Conservation (phyloP, 2,113 vertebrate species). For the Callipepla squamata region DNA sequence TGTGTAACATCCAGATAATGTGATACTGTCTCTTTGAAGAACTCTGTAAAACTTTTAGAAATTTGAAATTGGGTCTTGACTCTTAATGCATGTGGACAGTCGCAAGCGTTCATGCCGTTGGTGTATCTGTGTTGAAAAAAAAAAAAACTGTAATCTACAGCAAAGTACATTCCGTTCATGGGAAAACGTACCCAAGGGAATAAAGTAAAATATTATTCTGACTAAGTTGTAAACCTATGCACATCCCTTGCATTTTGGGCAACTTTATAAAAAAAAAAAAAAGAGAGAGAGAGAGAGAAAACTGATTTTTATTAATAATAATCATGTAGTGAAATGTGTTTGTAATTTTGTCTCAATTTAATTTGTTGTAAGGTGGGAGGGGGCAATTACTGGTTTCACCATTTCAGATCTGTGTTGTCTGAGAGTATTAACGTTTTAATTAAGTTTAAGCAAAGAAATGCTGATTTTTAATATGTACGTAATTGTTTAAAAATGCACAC, state of each 20-base stretch:
- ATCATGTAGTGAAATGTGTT: constrained; percentile 95
- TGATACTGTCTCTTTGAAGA: constrained; percentile 98
- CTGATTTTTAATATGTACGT: constrained; percentile 90
- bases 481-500: constrained; percentile 85
- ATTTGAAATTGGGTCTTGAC: constrained; percentile 93
- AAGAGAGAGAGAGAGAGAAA: constrained; percentile 51
- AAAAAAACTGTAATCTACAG: constrained; percentile 86
- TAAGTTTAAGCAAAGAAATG: constrained; percentile 84
- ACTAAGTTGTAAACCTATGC: constrained; percentile 93
- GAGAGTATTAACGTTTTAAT: constrained; percentile 91
- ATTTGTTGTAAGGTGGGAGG: constrained; percentile 90
- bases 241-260: constrained; percentile 95
- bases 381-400: constrained; percentile 85
- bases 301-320: constrained; percentile 93
- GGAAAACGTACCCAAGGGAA: constrained; percentile 85
- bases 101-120: constrained; percentile 92
- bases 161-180: constrained; percentile 93
- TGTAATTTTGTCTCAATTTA: constrained; percentile 93
- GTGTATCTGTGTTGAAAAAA: constrained; percentile 91
- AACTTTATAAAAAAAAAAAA: constrained; percentile 91
- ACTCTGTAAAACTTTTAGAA: constrained; percentile 91
- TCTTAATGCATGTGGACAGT: constrained; percentile 98
- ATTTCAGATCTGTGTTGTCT: constrained; percentile 93
- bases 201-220: constrained; percentile 86
- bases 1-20: constrained; percentile 82